Base-by-base conservation (phyloP, 2,888 invertebrate genomes). In the Drosophila nr. fundita region DNA sequence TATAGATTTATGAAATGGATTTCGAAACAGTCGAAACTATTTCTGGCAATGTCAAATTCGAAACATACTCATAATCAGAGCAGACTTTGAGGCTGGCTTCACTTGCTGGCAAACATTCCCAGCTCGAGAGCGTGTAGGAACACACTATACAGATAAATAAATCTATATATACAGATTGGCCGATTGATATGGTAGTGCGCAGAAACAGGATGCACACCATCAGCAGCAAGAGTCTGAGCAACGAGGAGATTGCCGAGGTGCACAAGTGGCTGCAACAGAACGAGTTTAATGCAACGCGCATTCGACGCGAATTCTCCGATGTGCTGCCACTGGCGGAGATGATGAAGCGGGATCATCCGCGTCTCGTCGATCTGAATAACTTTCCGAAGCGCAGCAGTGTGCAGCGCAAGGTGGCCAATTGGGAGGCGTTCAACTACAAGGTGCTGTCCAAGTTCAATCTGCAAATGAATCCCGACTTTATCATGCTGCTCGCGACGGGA, bases 291-390 rank as follows among this genome's bases (percentile, higher is more conserved):
- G 29, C 62, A 0, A n/a, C 58, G 0, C 74, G 77, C 18, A 94
- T 97, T 30, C 94, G 95, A 54, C 94, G 97, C 74, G 97, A 97
- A 89, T 97, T 97, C 91, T 95, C 97, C 15, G 97, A 97, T 93
- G 96, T 95, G 2, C 34, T 82, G n/a, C 83, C 89, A 0, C 21
- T 97, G 89, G 97, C 96, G 0, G 96, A 96, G 93, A 94, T 97
- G 52, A 91, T 97, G 13, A 95, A 95, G 88, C 94, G 94, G 10
- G 95, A 96, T 88, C 96, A 95, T 90, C 97, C 97, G 0, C 96
- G 95, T 81, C 85, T 95, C 55, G 95, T 97, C 15, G 96, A 97
- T 54, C 92, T 97, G 89, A 96, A 97, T 92, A 97, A 97, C 93
- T 97, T 97, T 91, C 95, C 95, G 0, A 94, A 96, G 0, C 94